Evolutionary conservation across 2,113 vertebrate genomes (phyloP).

Genomic region (Rostratula benghalensis): DNA sequence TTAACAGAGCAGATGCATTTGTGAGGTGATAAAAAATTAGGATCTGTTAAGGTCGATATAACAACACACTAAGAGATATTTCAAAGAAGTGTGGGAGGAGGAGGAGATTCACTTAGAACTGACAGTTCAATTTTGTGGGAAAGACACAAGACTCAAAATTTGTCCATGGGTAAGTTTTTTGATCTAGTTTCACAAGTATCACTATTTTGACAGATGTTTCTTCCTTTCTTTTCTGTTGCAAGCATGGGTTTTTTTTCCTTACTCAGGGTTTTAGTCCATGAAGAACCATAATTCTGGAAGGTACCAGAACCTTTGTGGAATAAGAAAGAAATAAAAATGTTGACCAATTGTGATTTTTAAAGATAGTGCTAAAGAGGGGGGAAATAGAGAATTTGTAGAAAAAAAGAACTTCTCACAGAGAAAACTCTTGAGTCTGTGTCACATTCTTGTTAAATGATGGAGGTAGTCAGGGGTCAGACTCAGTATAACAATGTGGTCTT

Average conservation of each 20-base stretch:
- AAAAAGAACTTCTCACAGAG: neutral
- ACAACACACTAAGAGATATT: rapidly evolving
- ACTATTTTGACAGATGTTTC: neutral
- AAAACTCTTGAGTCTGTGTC: neutral
- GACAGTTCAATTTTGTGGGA: neutral
- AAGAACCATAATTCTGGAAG: neutral
- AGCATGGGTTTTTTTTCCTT: neutral
- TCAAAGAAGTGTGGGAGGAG: neutral
- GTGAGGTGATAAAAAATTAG: neutral
- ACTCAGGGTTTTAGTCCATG: neutral
- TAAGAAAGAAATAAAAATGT: neutral
- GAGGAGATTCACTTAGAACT: neutral
- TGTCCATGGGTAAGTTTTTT: neutral
- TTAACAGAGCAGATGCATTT: neutral
- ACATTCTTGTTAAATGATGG: neutral
- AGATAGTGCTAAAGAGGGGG: neutral
- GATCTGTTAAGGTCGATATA: neutral
- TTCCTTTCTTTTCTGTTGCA: neutral
- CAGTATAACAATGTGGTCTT: too few species aligned
- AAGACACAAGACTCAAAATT: neutral
- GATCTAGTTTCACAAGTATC: neutral
- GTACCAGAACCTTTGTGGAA: neutral
- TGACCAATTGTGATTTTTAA: neutral
- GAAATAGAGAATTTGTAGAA: neutral
- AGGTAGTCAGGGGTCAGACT: neutral